Percentiles rank a stretch among this genome's conserved stretches.
phyloP scores from a whole-genome alignment of 2,797 vertebrate species.

The Cygnus olor region DNA sequence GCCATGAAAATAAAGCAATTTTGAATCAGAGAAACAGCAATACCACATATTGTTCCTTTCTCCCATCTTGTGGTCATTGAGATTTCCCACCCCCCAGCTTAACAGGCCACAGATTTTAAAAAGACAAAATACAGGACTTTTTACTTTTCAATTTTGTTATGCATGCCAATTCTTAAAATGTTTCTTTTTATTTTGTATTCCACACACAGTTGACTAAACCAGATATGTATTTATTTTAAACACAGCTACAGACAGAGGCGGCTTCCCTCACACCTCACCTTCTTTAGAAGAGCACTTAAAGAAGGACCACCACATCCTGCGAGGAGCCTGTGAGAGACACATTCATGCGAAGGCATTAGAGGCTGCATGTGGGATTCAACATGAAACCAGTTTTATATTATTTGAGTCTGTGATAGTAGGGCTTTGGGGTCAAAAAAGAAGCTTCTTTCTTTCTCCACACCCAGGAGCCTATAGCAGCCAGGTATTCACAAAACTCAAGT shows the following conservation, averaged over 20 bases:
- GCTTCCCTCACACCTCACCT: neutral
- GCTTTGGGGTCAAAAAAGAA: fast-evolving
- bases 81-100: fast-evolving
- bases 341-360: neutral
- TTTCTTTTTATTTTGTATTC: fast-evolving
- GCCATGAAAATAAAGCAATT: neutral
- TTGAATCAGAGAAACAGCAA: neutral
- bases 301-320: fast-evolving
- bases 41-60: fast-evolving
- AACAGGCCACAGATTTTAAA: neutral
- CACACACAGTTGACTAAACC: neutral
- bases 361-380: fast-evolving
- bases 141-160: neutral
- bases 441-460: fast-evolving
- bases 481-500: fast-evolving
- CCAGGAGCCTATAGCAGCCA: fast-evolving
- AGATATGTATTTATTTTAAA: fast-evolving
- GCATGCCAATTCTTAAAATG: neutral
- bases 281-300: fast-evolving
- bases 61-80: fast-evolving
- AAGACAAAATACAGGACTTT: fast-evolving
- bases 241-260: fast-evolving
- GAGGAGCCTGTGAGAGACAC: fast-evolving
- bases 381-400: fast-evolving
- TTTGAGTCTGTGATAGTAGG: fast-evolving